Evolutionary conservation across 2,888 invertebrate species (phyloP).

Genomic region (Lithophane semibrunnea): DNA sequence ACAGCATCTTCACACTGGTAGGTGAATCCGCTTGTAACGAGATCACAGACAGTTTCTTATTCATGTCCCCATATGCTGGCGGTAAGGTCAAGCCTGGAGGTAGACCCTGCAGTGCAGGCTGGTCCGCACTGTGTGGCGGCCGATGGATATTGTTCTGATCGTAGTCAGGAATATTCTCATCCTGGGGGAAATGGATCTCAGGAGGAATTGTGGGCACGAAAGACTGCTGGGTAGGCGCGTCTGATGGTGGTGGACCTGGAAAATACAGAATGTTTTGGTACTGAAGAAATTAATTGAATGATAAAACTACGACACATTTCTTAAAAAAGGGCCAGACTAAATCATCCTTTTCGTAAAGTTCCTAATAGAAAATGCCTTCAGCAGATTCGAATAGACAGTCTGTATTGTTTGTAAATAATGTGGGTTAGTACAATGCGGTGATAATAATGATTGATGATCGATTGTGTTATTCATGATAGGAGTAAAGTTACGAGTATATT

Average conservation of each 20-base stretch:
- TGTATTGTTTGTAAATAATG: conserved; percentile 17
- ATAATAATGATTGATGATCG: conserved; percentile 29
- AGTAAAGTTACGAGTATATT: neutral
- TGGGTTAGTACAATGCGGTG: conserved; percentile 54
- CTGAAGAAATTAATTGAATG: neutral
- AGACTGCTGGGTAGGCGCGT: conserved; percentile 69
- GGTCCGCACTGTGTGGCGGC: conserved; percentile 72
- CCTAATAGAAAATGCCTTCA: conserved; percentile 8
- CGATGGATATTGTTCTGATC: conserved; percentile 83
- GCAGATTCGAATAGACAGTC: neutral
- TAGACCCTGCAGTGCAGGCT: conserved; percentile 70
- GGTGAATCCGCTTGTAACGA: conserved; percentile 94
- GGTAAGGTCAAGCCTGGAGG: conserved; percentile 79
- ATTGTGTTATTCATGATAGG: conserved; percentile 32
- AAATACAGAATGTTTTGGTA: conserved; percentile 44
- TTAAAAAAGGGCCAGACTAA: no score
- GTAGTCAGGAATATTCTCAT: conserved; percentile 79
- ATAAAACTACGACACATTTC: neutral
- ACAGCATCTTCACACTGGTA: conserved; percentile 94
- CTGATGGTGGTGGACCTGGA: conserved; percentile 75
- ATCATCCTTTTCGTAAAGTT: neutral
- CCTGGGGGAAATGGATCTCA: conserved; percentile 81
- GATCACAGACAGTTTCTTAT: conserved; percentile 88
- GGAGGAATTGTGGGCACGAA: conserved; percentile 88
- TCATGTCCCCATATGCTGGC: conserved; percentile 80